Base-by-base conservation (phyloP, 2,113 vertebrate genomes). In the Circaetus cinerascens region DNA sequence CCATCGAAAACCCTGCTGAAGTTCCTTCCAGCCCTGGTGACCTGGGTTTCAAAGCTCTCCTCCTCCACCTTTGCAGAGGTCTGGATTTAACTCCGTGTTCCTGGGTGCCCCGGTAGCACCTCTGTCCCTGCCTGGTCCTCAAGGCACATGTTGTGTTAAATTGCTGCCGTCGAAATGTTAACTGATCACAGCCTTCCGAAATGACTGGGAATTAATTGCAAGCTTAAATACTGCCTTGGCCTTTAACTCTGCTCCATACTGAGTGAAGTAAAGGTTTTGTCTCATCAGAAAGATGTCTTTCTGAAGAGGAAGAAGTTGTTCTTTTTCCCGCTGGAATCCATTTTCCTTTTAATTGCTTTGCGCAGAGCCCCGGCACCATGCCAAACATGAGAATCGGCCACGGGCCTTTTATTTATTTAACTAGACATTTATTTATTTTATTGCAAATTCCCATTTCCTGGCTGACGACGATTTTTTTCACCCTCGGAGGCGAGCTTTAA, bases 161-260 rank as follows among this genome's bases (percentile, higher is more conserved):
- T 32, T 3, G 7, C 46, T 60, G 86, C 84, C 4, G 12, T 32
- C 2, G 5, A 64, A 71, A 34, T 15, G 50, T 50, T 26, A 63
- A 30, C 75, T n/a, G n/a, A 75, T 71, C 74, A 3, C 72, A 55
- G 76, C 64, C 32, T 57, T 64, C 91, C 5, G 1, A 53, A 93
- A 55, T 4, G 36, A 17, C 19, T 40, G 76, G 50, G 5, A 92
- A 74, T 96, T 97, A 97, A 96, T 85, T 92, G 90, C n/a, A 17
- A 66, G 62, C 38, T 95, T 69, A 89, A 96, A 94, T 87, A 77
- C 90, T 89, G 68, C 85, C 51, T 79, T 96, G 96, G 62, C 94
- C 92, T 98, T 97, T 95, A 69, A 32, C 64, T 94, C 84, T 63
- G 64, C 81, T 87, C 41, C 36, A 7, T 5, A 14, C 41, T 25